Evolutionary conservation across 2,888 invertebrate species (phyloP).

Genomic region (Hypomecis atomaria): DNA sequence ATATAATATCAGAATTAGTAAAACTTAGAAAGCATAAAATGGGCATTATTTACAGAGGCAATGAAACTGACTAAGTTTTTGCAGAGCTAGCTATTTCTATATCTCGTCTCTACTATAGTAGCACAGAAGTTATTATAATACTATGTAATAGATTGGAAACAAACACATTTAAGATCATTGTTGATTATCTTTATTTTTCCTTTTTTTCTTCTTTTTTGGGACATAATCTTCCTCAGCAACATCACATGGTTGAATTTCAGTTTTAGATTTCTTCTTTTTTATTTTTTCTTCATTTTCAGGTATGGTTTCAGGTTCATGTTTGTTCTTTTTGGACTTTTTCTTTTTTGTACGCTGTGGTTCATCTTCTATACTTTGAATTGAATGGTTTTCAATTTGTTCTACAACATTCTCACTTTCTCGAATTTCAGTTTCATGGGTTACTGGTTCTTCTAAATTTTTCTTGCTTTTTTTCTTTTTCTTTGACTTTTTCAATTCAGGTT

Average conservation of each 20-base stretch:
- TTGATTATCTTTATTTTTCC: constrained; percentile 57
- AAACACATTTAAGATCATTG: background rate
- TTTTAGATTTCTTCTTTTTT: constrained; percentile 50
- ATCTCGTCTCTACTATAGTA: too few relatives aligned
- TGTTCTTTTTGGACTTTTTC: constrained; percentile 50
- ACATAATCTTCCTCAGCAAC: constrained; percentile 49
- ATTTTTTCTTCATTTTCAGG: constrained; percentile 43
- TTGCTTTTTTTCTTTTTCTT: constrained; percentile 57
- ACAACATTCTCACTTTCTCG: constrained; percentile 4
- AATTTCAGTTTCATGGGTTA: constrained; percentile 10
- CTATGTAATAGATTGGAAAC: background rate
- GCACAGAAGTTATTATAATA: too few relatives aligned
- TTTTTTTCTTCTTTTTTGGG: constrained; percentile 71
- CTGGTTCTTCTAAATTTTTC: constrained; percentile 18
- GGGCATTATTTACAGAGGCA: too few relatives aligned
- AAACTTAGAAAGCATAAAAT: too few relatives aligned
- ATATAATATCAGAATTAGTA: too few relatives aligned
- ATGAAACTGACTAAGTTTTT: too few relatives aligned
- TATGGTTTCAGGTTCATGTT: constrained; percentile 30
- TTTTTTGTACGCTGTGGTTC: constrained; percentile 34
- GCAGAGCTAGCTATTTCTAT: too few relatives aligned
- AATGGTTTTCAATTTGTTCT: constrained; percentile 20
- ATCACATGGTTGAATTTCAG: constrained; percentile 22
- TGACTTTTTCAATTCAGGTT: constrained; percentile 46
- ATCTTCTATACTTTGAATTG: constrained; percentile 30